Percentiles rank a stretch among this genome's conserved stretches.
Conservation (phyloP, 2,888 invertebrate genomes). For the Hypomecis atomaria region DNA sequence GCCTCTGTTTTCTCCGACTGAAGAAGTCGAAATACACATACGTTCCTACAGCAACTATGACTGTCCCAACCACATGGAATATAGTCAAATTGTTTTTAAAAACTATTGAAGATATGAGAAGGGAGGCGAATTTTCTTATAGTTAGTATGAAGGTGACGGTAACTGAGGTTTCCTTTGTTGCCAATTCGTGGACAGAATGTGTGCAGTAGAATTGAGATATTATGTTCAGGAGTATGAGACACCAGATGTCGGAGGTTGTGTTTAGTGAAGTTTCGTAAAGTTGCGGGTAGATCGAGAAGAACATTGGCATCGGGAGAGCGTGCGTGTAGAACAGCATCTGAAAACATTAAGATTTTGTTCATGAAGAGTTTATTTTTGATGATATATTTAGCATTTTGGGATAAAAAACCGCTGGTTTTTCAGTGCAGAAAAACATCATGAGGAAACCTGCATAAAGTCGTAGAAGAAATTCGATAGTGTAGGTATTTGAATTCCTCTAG, state of each 20-base stretch:
- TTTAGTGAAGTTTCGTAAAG: conserved; percentile 52
- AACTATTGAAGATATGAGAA: conserved; percentile 70
- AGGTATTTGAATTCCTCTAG: no score
- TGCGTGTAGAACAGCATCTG: conserved; percentile 81
- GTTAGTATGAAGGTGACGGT: conserved; percentile 77
- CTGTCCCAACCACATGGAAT: conserved; percentile 67
- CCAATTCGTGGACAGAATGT: conserved; percentile 71
- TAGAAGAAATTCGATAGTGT: no score
- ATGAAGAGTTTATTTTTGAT: no score
- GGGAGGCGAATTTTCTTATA: conserved; percentile 71
- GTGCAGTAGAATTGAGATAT: conserved; percentile 72
- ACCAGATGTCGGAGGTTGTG: conserved; percentile 60
- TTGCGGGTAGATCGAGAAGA: conserved; percentile 64
- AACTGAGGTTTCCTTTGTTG: conserved; percentile 71
- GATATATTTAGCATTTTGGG: no score
- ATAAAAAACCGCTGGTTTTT: no score
- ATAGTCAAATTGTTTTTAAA: conserved; percentile 76
- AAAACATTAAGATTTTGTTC: conserved; percentile 40
- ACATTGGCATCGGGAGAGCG: conserved; percentile 69
- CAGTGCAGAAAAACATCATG: no score
- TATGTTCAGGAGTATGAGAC: conserved; percentile 63
- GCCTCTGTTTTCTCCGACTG: conserved; percentile 57
- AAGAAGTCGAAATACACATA: conserved; percentile 77
- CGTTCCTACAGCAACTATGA: conserved; percentile 70
- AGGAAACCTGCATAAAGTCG: no score